These are phyloP conservation scores for Iselma pallidipennis DNA, from an alignment of 2,888 invertebrate genomes.

Conservation along the genomic window DNA sequence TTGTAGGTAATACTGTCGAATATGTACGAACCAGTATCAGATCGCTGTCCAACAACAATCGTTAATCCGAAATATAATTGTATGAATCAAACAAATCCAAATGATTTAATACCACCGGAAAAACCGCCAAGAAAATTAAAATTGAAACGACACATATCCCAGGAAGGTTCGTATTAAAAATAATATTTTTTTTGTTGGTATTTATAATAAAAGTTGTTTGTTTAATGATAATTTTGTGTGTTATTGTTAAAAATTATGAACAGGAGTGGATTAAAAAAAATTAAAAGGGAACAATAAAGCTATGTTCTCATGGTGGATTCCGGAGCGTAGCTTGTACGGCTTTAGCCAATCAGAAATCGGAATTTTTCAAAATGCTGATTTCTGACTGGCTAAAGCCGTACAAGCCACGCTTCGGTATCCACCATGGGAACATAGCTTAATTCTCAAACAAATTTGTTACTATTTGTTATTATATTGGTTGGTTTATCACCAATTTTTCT, in stretches of 20 bases:
- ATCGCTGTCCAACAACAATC: slow-evolving; percentile 45
- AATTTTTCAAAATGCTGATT: too few species aligned
- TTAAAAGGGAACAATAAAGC: too few species aligned
- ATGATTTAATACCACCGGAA: slow-evolving; percentile 37
- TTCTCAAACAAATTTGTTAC: too few species aligned
- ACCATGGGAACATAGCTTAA: too few species aligned
- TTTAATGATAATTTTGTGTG: neutral
- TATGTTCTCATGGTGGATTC: too few species aligned
- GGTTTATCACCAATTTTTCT: too few species aligned
- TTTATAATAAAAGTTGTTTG: neutral
- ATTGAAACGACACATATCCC: slow-evolving; percentile 25
- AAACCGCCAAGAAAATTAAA: slow-evolving; percentile 43
- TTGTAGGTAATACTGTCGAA: slow-evolving; percentile 43
- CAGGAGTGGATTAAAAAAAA: neutral
- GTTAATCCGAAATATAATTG: slow-evolving; percentile 37
- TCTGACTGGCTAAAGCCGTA: too few species aligned
- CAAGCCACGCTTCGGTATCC: too few species aligned
- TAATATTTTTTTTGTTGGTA: neutral
- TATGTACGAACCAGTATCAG: slow-evolving; percentile 53
- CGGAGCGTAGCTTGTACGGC: too few species aligned
- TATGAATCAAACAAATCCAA: slow-evolving; percentile 1
- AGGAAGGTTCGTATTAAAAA: slow-evolving; percentile 18
- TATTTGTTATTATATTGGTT: too few species aligned
- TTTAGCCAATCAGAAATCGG: too few species aligned
- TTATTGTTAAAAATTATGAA: neutral